A percentile compares a stretch with the other conserved stretches of the same genome.
These are phyloP conservation scores for Tholera decimalis DNA, from an alignment of 2,888 invertebrate genomes.

Conservation along the genomic window DNA sequence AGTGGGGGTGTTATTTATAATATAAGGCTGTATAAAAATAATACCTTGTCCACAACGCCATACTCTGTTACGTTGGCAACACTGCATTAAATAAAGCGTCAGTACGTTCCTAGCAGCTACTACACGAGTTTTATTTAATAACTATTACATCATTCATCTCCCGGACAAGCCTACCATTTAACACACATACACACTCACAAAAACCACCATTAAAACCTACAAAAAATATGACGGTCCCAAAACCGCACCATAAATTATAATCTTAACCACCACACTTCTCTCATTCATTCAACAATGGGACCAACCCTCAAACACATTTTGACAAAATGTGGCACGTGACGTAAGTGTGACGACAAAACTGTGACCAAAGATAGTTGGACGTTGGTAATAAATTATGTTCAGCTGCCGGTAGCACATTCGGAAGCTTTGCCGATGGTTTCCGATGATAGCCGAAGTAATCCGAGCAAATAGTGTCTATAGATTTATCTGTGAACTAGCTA, in stretches of 20 bases:
- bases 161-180: constrained; percentile 13
- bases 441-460: constrained; percentile 29
- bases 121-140: too few species aligned
- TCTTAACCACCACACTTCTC: constrained; percentile 36
- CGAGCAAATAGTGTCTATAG: constrained; percentile 8
- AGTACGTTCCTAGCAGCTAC: too few species aligned
- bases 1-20: too few species aligned
- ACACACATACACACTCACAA: neutral
- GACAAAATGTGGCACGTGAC: constrained; percentile 58
- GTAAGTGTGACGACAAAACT: constrained; percentile 55
- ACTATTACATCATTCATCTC: neutral
- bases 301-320: constrained; percentile 45
- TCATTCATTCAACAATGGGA: constrained; percentile 48
- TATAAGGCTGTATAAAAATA: too few species aligned
- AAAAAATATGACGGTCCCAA: constrained; percentile 1
- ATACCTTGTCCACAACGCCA: too few species aligned
- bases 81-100: too few species aligned
- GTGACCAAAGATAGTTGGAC: constrained; percentile 56
- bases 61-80: too few species aligned
- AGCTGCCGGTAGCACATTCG: constrained; percentile 37
- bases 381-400: constrained; percentile 51
- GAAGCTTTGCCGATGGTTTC: constrained; percentile 12
- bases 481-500: neutral
- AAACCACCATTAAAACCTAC: neutral
- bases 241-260: constrained; percentile 48